Evolutionary conservation across 2,797 vertebrate genomes (phyloP).

Genomic region (Emydoidea blandingii): DNA sequence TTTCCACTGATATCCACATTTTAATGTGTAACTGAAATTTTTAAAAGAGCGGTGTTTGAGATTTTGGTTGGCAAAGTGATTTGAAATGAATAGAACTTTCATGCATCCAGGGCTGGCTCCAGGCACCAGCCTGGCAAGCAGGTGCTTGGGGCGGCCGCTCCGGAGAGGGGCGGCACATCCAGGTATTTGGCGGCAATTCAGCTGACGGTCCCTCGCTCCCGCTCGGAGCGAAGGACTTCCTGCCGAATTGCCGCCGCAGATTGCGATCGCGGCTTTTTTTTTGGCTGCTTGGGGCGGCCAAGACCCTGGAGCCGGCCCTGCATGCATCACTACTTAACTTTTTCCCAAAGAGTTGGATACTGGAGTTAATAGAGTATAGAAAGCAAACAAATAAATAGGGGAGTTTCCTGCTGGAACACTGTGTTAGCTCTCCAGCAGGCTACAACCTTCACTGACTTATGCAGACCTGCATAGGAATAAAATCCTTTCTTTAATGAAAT

Average conservation of each 20-base stretch:
- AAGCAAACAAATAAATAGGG: conserved; percentile 53
- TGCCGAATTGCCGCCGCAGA: too few species aligned
- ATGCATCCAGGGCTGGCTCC: background rate
- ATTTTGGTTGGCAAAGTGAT: background rate
- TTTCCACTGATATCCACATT: background rate
- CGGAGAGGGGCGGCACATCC: too few species aligned
- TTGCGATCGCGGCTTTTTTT: too few species aligned
- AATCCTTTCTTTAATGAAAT: background rate
- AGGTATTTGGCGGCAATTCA: too few species aligned
- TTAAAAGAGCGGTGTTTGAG: background rate
- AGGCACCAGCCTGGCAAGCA: too few species aligned
- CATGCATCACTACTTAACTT: conserved; percentile 8
- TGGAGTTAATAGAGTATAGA: conserved; percentile 25
- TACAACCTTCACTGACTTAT: conserved; percentile 6
- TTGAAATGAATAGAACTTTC: conserved; percentile 17
- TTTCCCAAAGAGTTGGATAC: conserved; percentile 44
- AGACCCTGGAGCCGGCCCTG: too few species aligned
- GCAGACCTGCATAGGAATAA: background rate
- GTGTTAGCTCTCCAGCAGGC: conserved; percentile 22
- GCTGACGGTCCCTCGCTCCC: too few species aligned
- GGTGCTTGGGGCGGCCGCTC: too few species aligned
- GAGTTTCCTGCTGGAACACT: conserved; percentile 34
- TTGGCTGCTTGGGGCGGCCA: too few species aligned
- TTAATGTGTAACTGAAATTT: background rate
- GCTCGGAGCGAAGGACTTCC: too few species aligned